These are phyloP conservation scores for Allophyes oxyacanthae DNA, from an alignment of 2,888 invertebrate species.

Conservation along the genomic window DNA sequence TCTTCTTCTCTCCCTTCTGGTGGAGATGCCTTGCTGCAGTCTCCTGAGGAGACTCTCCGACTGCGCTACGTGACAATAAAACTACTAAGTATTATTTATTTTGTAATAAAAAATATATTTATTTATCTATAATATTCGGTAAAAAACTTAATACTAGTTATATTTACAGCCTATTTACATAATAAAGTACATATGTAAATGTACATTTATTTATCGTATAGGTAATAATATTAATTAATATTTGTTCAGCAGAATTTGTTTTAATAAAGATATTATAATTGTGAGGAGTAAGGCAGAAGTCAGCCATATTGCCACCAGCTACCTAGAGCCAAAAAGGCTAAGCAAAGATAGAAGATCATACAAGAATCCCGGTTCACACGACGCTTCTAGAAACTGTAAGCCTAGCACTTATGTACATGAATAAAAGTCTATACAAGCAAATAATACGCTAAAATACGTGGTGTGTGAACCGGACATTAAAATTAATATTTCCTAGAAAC, in stretches of 20 bases:
- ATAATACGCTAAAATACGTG: neutral
- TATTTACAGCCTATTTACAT: constrained; percentile 84
- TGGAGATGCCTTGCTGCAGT: constrained; percentile 90
- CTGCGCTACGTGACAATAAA: constrained; percentile 62
- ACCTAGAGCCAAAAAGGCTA: constrained; percentile 3
- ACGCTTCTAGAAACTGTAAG: neutral
- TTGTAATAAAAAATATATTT: constrained; percentile 43
- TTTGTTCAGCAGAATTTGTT: constrained; percentile 25
- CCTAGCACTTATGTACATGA: constrained; percentile 49
- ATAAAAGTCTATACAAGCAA: constrained; percentile 38
- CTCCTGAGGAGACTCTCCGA: constrained; percentile 85
- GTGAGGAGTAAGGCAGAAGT: neutral
- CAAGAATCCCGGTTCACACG: constrained; percentile 11
- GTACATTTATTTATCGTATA: constrained; percentile 42
- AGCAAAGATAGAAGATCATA: constrained; percentile 26
- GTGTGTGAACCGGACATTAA: neutral
- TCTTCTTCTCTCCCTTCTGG: constrained; percentile 85
- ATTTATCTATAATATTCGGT: constrained; percentile 63
- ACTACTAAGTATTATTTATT: constrained; percentile 27
- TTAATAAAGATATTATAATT: constrained; percentile 13
- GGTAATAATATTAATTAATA: constrained; percentile 17
- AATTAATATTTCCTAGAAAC: neutral
- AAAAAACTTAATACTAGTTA: constrained; percentile 64
- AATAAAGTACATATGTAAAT: constrained; percentile 52
- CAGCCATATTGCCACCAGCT: neutral